phyloP scores from a whole-genome alignment of 2,113 vertebrate species.

The Peromyscus californicus region DNA sequence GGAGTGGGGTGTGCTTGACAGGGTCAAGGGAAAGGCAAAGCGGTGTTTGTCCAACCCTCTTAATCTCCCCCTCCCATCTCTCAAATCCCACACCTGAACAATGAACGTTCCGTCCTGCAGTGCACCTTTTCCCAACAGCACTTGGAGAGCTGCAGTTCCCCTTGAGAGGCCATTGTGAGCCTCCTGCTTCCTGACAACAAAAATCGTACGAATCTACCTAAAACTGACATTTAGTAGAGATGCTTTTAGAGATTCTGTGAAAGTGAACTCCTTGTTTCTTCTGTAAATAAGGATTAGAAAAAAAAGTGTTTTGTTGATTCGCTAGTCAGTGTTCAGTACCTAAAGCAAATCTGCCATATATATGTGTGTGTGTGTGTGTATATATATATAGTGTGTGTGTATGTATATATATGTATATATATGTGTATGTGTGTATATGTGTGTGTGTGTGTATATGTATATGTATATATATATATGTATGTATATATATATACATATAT shows the following conservation, averaged over 20 bases:
- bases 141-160: not conserved
- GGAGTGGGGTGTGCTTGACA: not conserved
- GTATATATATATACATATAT: too few species aligned
- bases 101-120: not conserved
- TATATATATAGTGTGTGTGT: too few species aligned
- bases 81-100: not conserved
- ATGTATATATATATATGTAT: too few species aligned
- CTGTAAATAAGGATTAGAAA: conserved; percentile 14
- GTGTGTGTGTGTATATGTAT: too few species aligned
- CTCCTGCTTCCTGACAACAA: not conserved
- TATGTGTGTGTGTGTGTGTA: too few species aligned
- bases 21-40: not conserved
- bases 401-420: too few species aligned
- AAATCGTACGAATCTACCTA: not conserved
- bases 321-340: not conserved
- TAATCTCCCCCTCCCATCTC: not conserved
- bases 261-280: conserved; percentile 42
- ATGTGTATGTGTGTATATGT: too few species aligned
- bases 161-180: conserved; percentile 2
- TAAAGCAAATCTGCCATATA: not conserved
- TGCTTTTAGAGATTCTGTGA: conserved; percentile 20
- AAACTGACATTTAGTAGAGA: conserved; percentile 9
- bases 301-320: not conserved
- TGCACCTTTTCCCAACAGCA: not conserved
- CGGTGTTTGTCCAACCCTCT: not conserved